Evolutionary conservation across 2,797 vertebrate species (phyloP), one percentile per base, ranked within the genome.

Genomic region (Labroides dimidiatus): DNA sequence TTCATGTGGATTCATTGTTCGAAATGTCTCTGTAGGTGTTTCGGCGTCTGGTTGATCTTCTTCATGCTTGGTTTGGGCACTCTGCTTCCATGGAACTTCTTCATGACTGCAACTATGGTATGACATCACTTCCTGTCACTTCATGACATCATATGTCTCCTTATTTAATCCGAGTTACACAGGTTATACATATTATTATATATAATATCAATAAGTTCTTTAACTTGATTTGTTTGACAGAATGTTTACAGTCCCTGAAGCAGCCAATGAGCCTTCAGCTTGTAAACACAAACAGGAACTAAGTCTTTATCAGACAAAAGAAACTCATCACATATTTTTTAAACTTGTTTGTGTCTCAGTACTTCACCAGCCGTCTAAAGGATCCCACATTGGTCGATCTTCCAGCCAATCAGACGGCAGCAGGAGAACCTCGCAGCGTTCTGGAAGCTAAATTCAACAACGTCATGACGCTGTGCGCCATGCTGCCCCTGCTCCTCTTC

Each of bases 381-480:
- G 85, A 93, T 2, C 2, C 58, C 1, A 17, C 59, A 13, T 13
- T 11, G 12, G 27, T 4, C 1, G 15, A 51, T 17, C 13, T 10
- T 20, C 9, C 76, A 52, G 24, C 19, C 51, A 93, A 93, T 72
- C 21, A 3, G 37, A 91, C 84, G 0, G 30, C 12, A 14, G 72
- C 1, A 10, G 57, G 0, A 0, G 81, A 54, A 2, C 37, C 1
- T 0, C 66, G 36, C 2, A 91, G 63, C 13, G 59, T 86, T 16
- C 91, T 98, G 48, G 90, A 95, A 51, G 85, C 92, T 3, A 95
- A 93, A 77, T 98, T 97, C 87, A 96, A 95, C 91, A 99, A 96
- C 0, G 93, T 97, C 87, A 98, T 99, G 97, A 97, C 97, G 0
- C 72, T 99, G 45, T 97, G 96, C 1, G 94, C 97, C 64, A 98